These are phyloP conservation scores for Elaphurus davidianus DNA, from an alignment of 2,113 vertebrate genomes.

Conservation along the genomic window DNA sequence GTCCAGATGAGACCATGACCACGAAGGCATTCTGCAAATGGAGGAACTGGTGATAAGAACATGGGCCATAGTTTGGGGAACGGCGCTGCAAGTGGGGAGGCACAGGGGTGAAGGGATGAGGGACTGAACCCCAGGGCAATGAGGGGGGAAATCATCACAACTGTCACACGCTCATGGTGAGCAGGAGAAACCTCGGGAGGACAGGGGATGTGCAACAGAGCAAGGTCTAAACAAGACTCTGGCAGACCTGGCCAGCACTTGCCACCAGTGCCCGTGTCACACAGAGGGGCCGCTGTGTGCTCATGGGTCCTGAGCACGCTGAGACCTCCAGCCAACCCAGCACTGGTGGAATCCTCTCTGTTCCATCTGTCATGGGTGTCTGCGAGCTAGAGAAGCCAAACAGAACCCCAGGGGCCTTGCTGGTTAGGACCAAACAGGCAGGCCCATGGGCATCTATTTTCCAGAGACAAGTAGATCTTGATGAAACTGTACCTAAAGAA, in stretches of 20 bases:
- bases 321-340: neutral
- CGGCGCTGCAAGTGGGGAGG: neutral
- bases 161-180: neutral
- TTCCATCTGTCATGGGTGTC: neutral
- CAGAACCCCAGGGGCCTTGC: neutral
- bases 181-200: neutral
- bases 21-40: neutral
- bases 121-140: neutral
- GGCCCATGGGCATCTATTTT: neutral
- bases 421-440: neutral
- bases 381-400: neutral
- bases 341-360: neutral
- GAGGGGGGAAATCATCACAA: neutral
- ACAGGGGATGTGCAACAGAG: neutral
- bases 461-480: neutral
- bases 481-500: neutral
- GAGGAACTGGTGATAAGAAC: neutral
- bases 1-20: neutral
- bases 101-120: fast-evolving
- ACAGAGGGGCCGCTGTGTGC: neutral
- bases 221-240: neutral
- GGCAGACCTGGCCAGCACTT: neutral
- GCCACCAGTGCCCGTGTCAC: neutral
- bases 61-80: neutral
- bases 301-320: neutral